phyloP scores from a whole-genome alignment of 2,797 vertebrate genomes.

The Streptopelia turtur region DNA sequence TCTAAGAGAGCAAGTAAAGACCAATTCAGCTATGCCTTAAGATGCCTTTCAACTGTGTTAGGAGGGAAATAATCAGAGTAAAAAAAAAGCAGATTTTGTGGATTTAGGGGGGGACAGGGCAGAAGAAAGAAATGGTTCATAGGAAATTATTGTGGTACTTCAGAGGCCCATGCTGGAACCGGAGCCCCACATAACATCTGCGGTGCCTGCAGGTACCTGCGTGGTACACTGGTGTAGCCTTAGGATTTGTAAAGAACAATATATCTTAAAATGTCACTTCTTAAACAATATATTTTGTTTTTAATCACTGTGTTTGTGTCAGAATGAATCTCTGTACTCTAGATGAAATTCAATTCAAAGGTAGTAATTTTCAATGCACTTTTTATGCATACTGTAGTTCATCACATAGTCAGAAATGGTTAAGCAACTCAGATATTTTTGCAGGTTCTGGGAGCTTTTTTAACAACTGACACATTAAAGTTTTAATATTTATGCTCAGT shows the following conservation, averaged over 20 bases:
- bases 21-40: not conserved
- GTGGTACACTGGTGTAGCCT: not conserved
- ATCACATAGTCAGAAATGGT: not conserved
- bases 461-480: not conserved
- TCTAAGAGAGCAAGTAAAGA: not conserved
- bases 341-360: not conserved
- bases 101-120: not conserved
- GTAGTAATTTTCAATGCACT: not conserved
- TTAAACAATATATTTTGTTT: not conserved
- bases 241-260: not conserved
- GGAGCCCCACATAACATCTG: fast-evolving
- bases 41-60: not conserved
- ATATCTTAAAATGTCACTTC: not conserved
- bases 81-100: not conserved
- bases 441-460: not conserved
- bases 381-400: not conserved
- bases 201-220: not conserved
- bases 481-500: constrained; percentile 36
- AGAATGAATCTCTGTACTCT: not conserved
- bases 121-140: not conserved
- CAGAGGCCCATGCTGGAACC: not conserved
- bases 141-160: not conserved
- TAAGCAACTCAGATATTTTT: not conserved
- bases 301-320: not conserved
- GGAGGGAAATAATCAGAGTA: not conserved